Evolutionary conservation across 2,888 invertebrate genomes (phyloP), one percentile per base, ranked within the genome.

Genomic region (Coleophora flavipennella): DNA sequence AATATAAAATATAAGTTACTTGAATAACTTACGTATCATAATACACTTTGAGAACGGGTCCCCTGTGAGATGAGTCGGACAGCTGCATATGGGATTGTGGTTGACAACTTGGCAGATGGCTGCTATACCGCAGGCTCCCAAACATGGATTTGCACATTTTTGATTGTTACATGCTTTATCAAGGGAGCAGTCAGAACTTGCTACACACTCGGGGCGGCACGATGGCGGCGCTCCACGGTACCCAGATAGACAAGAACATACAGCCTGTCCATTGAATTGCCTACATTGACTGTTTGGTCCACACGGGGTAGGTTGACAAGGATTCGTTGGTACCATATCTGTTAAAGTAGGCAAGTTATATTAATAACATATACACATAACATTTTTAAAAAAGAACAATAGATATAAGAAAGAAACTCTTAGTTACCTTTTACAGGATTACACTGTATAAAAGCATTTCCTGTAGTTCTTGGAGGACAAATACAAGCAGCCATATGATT

Each of bases 401-500:
- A 27, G 8, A 27, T 27, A 27, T 27, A 10, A 27, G 8, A 27
- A 3, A 4, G 4, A 29, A 29, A 1, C 10, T 29, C 20, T 36
- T 39, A 37, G 58, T 54, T 73, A 88, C 87, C 86, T 76, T 76
- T 85, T 31, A 88, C 64, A 6, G 86, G 85, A 45, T 76, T 83
- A 57, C 92, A 92, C 47, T 87, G 79, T 42, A 91, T 80, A 72
- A 92, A 88, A 33, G 93, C 91, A 69, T 92, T 91, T 54, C 93
- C 94, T 27, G 87, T 79, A 63, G 87, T 90, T 56, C 87, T 89
- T 25, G 76, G 67, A n/a, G 90, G 89, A 65, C 94, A 94, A 33
- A 87, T 87, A 57, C 94, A 94, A 55, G 89, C 89, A 8, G 94
- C 91, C 62, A 91, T 88, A 59, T 94, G 94, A 59, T 91, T 91